Base-by-base conservation (phyloP, 2,797 vertebrate species). In the Catostomus latipinnis region DNA sequence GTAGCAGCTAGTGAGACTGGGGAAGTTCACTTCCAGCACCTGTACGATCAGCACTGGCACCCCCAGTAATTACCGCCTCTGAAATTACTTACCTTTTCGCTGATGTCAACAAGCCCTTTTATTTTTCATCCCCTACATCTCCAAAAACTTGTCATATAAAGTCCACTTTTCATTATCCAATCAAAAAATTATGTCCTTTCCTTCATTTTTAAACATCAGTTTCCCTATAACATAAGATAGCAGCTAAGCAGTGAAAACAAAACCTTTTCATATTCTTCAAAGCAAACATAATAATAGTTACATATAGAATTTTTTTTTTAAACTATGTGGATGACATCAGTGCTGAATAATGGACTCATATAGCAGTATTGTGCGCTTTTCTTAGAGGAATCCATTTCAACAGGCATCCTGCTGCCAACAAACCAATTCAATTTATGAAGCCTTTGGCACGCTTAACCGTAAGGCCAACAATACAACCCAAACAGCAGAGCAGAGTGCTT, bases 391-490 rank as follows among this genome's bases (percentile, higher is more conserved):
- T 49, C 53, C 54, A 65, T 57, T 12, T 66, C 70, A 70, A 70
- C 46, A 80, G 50, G 11, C 60, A 12, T 73, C 62, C 13, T 57
- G 43, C 61, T 45, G 77, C 77, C 77, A 80, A 66, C 50, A 79
- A 58, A 43, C 45, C 16, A 61, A 72, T 79, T 72, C 10, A 66
- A 79, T 72, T 72, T 66, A 72, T 58, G 12, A 71, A 79, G 16
- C 9, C 53, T 56, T 65, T 56, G 58, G 14, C 52, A 65, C 65
- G 72, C 72, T 66, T 72, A 34, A 54, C 22, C 69, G 4, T 60
- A 22, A 69, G 12, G 11, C 12, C 18, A 53, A 45, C 46, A 72
- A 48, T 18, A 6, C 60, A 71, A 16, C 54, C 13, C 9, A 22
- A 54, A 60, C 6, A 46, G 49, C 10, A 63, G 71, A 46, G 49